Evolutionary conservation across 2,888 invertebrate species (phyloP).

Genomic region (Ormyrus labotus): DNA sequence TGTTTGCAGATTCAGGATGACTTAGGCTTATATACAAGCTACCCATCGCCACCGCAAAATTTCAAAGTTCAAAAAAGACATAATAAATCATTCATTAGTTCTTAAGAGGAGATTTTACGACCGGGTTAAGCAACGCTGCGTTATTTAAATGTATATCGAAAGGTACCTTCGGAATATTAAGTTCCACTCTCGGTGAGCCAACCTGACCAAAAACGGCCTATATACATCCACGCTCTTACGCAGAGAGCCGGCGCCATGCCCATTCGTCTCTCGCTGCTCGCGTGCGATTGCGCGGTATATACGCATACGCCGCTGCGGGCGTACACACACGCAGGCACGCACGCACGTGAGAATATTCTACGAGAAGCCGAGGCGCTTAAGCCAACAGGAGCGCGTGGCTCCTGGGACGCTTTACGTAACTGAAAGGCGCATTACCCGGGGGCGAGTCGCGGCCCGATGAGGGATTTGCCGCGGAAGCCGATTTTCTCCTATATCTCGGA

Average conservation of each 20-base stretch:
- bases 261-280: too few relatives aligned
- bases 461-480: conserved; percentile 22
- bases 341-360: conserved; percentile 11
- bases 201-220: not conserved
- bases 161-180: conserved; percentile 21
- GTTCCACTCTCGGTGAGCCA: not conserved
- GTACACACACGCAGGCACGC: not conserved
- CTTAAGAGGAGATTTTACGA: not conserved
- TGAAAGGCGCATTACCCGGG: not conserved
- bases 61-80: too few relatives aligned
- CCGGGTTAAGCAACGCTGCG: not conserved
- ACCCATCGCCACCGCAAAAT: too few relatives aligned
- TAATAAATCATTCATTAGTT: conserved; percentile 20
- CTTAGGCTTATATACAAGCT: too few relatives aligned
- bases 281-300: not conserved
- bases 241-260: too few relatives aligned
- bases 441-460: conserved; percentile 9
- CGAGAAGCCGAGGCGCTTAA: conserved; percentile 1
- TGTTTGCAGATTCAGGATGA: too few relatives aligned
- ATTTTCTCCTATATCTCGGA: conserved; percentile 28
- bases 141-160: conserved; percentile 12
- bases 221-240: not conserved
- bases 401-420: conserved; percentile 20
- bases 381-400: not conserved
- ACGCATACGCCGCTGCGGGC: not conserved